Evolutionary conservation across 2,113 vertebrate genomes (phyloP).

Genomic region (Corydoras sp.): DNA sequence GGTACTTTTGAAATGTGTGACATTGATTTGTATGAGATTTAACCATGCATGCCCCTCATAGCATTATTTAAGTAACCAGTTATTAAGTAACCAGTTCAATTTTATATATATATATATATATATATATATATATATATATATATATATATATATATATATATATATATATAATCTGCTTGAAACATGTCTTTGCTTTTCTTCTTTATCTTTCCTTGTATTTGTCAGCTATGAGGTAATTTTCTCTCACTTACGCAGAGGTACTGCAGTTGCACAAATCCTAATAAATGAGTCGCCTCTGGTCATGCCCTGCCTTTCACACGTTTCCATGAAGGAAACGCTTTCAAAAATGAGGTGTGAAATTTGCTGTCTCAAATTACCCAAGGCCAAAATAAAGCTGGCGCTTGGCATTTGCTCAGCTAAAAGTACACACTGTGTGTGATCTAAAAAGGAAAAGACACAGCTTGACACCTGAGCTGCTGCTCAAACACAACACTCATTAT

Average conservation of each 20-base stretch:
- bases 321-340: constrained; percentile 33
- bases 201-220: constrained; percentile 23
- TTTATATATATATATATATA: too few species aligned
- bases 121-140: too few species aligned
- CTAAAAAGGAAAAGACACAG: constrained; percentile 18
- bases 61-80: too few species aligned
- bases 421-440: constrained; percentile 17
- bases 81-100: too few species aligned
- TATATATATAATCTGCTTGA: too few species aligned
- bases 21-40: not conserved
- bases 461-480: constrained; percentile 8
- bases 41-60: too few species aligned
- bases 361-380: constrained; percentile 35
- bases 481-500: constrained; percentile 9
- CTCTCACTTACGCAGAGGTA: constrained; percentile 18
- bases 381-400: constrained; percentile 24
- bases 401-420: constrained; percentile 43
- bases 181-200: not conserved
- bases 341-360: constrained; percentile 46
- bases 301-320: constrained; percentile 45
- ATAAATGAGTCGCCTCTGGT: constrained; percentile 21
- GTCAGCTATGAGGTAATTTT: constrained; percentile 17
- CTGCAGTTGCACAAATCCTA: constrained; percentile 17
- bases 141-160: too few species aligned
- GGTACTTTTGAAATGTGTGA: not conserved